Evolutionary conservation across 2,113 vertebrate genomes (phyloP).

Genomic region (Erinaceus europaeus): DNA sequence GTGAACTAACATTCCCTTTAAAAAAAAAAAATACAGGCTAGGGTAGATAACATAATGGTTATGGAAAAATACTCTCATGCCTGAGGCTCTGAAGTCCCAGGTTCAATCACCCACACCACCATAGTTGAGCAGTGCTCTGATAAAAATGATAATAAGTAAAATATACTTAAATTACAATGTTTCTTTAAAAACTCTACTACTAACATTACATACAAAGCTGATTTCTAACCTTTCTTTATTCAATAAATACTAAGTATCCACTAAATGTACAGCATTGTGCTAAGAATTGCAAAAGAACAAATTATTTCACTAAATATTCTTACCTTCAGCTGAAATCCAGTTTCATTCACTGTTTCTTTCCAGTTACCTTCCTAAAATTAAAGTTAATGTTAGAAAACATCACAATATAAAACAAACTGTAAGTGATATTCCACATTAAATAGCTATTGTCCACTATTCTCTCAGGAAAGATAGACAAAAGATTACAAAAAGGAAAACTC

Average conservation of each 20-base stretch:
- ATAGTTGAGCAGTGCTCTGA: too few species aligned
- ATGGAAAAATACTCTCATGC: too few species aligned
- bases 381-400: slow-evolving; percentile 60
- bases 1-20: too few species aligned
- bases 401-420: neutral
- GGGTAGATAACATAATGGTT: too few species aligned
- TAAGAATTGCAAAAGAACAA: neutral
- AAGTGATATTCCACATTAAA: slow-evolving; percentile 1
- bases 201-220: slow-evolving; percentile 4
- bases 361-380: slow-evolving; percentile 91
- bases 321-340: slow-evolving; percentile 96
- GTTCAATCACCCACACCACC: too few species aligned
- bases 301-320: slow-evolving; percentile 32
- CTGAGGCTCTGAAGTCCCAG: too few species aligned
- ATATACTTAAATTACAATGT: neutral
- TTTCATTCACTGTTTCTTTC: slow-evolving; percentile 95
- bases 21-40: too few species aligned
- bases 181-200: slow-evolving; percentile 22
- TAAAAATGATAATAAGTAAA: too few species aligned
- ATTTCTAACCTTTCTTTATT: slow-evolving; percentile 11
- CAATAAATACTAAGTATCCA: neutral
- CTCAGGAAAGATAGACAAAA: neutral
- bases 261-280: neutral
- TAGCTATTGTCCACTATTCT: neutral
- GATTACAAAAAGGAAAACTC: neutral